Percentiles rank a stretch among this genome's conserved stretches.
Evolutionary conservation across 2,113 vertebrate genomes (phyloP).

Genomic region (Grammomys surdaster): DNA sequence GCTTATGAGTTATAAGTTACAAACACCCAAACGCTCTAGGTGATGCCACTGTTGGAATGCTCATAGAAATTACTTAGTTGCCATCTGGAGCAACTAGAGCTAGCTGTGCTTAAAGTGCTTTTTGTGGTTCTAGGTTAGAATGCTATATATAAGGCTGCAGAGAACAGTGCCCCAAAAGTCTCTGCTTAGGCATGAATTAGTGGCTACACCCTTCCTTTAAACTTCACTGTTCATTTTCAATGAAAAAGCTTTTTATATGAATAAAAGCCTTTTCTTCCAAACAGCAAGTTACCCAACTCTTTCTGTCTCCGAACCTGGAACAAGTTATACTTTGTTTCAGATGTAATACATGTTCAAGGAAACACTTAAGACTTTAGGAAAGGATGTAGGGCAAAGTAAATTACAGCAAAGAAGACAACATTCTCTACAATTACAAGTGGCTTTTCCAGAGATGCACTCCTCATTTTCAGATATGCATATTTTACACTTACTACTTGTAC

Average conservation of each 20-base stretch:
- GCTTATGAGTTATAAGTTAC: not conserved
- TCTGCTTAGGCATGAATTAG: not conserved
- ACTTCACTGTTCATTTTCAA: not conserved
- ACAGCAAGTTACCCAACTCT: not conserved
- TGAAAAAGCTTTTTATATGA: not conserved
- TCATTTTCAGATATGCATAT: not conserved
- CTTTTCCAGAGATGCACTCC: conserved; percentile 12
- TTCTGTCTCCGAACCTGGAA: not conserved
- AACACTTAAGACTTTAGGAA: conserved; percentile 32
- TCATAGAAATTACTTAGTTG: not conserved
- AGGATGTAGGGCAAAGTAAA: conserved; percentile 2
- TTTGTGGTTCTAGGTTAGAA: not conserved
- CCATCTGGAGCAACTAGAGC: not conserved
- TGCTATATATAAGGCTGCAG: not conserved
- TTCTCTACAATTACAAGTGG: not conserved
- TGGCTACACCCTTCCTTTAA: not conserved
- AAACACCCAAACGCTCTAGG: not conserved
- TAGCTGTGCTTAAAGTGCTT: not conserved
- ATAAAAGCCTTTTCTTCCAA: not conserved
- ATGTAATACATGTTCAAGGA: conserved; percentile 21
- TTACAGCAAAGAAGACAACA: not conserved
- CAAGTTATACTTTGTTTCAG: not conserved
- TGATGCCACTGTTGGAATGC: not conserved
- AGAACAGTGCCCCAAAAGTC: not conserved
- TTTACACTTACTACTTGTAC: not conserved